Conservation (phyloP, 2,797 vertebrate genomes). For the Pseudochaenichthys georgianus region DNA sequence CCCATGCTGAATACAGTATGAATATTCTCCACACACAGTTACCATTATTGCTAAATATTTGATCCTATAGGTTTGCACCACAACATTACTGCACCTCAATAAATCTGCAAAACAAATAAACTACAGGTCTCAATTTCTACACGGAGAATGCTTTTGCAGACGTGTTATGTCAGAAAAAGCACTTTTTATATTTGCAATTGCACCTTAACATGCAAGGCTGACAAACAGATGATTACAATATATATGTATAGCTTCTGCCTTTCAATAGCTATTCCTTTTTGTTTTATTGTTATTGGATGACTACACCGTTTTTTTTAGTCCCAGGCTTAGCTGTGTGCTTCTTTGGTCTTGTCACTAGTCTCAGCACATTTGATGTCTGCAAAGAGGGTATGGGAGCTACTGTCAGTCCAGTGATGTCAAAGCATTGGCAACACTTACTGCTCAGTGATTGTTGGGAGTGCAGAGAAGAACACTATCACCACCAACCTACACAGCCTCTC, state of each 20-base stretch:
- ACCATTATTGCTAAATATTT: no score
- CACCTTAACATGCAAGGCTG: background rate
- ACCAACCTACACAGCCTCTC: background rate
- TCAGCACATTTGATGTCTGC: background rate
- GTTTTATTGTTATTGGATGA: background rate
- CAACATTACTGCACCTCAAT: background rate
- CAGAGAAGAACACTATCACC: constrained; percentile 13
- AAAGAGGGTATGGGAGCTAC: background rate
- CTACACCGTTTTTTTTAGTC: background rate
- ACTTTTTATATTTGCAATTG: background rate
- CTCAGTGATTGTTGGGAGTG: background rate
- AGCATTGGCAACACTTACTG: background rate
- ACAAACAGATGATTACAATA: background rate
- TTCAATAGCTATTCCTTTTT: background rate
- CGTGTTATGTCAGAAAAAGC: background rate
- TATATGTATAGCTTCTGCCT: background rate
- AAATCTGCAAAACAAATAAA: background rate
- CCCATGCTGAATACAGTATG: no score
- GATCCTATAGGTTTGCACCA: no score
- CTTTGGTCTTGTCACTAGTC: background rate
- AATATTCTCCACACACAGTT: no score
- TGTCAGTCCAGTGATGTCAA: constrained; percentile 11
- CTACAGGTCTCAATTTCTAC: background rate
- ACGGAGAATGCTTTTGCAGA: constrained; percentile 5
- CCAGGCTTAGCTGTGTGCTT: background rate